Conservation (phyloP, 1,140 invertebrate genomes). For the Drosophila orena region DNA sequence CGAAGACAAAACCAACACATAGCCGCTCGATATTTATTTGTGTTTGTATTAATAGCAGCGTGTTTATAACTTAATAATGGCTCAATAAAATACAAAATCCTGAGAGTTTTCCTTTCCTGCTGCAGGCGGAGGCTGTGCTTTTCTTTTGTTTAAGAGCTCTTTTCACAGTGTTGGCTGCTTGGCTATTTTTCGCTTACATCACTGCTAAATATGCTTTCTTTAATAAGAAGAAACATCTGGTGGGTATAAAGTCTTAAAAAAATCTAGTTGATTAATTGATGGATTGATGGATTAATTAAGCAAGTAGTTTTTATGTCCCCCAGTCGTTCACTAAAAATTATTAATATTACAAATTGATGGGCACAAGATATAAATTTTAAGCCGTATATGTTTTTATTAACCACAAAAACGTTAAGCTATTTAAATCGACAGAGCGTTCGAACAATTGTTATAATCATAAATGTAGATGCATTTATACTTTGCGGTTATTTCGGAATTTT, state of each 20-base stretch:
- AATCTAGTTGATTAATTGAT: not conserved
- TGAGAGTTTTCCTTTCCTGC: constrained; percentile 68
- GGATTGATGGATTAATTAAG: too few species aligned
- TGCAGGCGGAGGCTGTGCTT: constrained; percentile 41
- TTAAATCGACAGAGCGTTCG: too few species aligned
- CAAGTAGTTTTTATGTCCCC: too few species aligned
- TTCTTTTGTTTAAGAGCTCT: constrained; percentile 26
- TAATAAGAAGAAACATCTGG: not conserved
- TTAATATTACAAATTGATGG: too few species aligned
- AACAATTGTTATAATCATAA: not conserved
- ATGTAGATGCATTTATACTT: not conserved
- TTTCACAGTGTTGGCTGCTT: constrained; percentile 4
- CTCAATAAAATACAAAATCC: constrained; percentile 75
- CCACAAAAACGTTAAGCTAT: too few species aligned
- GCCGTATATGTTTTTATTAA: too few species aligned
- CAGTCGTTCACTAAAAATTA: too few species aligned
- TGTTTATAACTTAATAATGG: constrained; percentile 83
- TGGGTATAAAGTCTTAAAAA: too few species aligned
- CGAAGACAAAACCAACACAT: constrained; percentile 31
- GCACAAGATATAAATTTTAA: too few species aligned
- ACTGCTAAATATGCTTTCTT: not conserved
- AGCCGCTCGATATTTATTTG: constrained; percentile 68
- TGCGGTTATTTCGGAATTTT: not conserved
- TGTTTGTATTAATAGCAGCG: constrained; percentile 80
- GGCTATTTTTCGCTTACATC: not conserved